phyloP scores from a whole-genome alignment of 2,888 invertebrate species.

The Stramonita haemastoma region DNA sequence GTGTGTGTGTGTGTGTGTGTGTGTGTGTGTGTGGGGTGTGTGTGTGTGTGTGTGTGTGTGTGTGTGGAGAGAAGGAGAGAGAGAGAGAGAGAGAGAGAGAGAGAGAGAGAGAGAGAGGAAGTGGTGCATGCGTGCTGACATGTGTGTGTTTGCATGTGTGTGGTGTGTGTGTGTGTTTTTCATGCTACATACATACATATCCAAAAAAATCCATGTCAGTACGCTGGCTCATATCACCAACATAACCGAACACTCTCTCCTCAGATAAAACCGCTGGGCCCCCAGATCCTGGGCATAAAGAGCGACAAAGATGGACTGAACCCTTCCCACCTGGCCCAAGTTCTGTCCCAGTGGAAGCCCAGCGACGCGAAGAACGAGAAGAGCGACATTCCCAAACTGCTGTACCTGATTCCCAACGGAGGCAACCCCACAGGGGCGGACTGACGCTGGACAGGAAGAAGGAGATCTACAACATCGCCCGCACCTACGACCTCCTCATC shows the following conservation, averaged over 20 bases:
- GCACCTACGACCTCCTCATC: slow-evolving; percentile 87
- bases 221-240: neutral
- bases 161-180: no score
- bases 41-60: no score
- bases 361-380: slow-evolving; percentile 79
- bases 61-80: no score
- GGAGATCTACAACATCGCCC: slow-evolving; percentile 86
- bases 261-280: slow-evolving; percentile 84
- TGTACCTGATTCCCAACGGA: slow-evolving; percentile 88
- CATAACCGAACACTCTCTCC: slow-evolving; percentile 48
- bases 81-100: no score
- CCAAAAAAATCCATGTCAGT: neutral
- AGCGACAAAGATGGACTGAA: slow-evolving; percentile 85
- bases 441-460: slow-evolving; percentile 83
- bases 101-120: no score
- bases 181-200: neutral
- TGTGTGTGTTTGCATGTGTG: no score
- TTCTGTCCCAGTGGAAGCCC: slow-evolving; percentile 78
- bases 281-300: slow-evolving; percentile 83
- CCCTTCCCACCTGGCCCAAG: slow-evolving; percentile 81
- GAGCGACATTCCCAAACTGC: slow-evolving; percentile 83
- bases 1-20: no score
- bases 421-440: slow-evolving; percentile 87
- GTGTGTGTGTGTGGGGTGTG: no score
- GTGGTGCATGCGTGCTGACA: no score